These are phyloP conservation scores for Limonius californicus DNA, from an alignment of 1,140 invertebrate genomes.

Conservation along the genomic window DNA sequence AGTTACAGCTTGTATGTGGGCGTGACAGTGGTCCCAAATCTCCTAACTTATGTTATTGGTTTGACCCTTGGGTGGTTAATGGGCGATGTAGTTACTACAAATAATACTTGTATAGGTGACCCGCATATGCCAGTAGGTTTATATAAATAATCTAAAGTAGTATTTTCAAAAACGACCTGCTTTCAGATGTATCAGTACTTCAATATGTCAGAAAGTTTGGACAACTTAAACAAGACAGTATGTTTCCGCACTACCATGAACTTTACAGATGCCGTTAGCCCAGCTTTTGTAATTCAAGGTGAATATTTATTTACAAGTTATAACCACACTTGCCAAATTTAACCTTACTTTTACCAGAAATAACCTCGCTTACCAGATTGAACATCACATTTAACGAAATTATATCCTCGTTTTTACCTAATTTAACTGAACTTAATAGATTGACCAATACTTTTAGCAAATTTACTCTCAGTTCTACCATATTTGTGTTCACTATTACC, in stretches of 20 bases:
- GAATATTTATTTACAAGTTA: constrained; percentile 18
- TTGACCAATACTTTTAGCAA: too few relatives aligned
- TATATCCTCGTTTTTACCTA: too few relatives aligned
- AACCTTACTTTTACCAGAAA: too few relatives aligned
- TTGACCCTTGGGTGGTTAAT: constrained; percentile 55
- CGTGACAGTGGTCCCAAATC: constrained; percentile 20
- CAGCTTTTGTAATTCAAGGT: constrained; percentile 73
- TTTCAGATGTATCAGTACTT: constrained; percentile 52
- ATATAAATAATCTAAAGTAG: background rate
- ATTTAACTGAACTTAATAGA: too few relatives aligned
- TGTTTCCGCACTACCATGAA: constrained; percentile 76
- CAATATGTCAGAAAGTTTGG: constrained; percentile 48
- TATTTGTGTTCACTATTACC: too few relatives aligned
- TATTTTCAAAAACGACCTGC: background rate
- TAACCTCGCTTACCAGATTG: too few relatives aligned
- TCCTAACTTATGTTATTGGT: constrained; percentile 47
- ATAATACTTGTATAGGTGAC: constrained; percentile 37
- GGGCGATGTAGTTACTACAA: constrained; percentile 43
- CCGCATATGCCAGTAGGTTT: constrained; percentile 34
- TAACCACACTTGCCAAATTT: too few relatives aligned
- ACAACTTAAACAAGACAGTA: constrained; percentile 50
- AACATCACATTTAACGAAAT: too few relatives aligned
- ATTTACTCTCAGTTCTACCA: too few relatives aligned
- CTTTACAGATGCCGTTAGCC: constrained; percentile 70
- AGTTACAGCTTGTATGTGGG: constrained; percentile 24